These are phyloP conservation scores for Mermis nigrescens DNA, from an alignment of 2,888 invertebrate species.

Conservation along the genomic window DNA sequence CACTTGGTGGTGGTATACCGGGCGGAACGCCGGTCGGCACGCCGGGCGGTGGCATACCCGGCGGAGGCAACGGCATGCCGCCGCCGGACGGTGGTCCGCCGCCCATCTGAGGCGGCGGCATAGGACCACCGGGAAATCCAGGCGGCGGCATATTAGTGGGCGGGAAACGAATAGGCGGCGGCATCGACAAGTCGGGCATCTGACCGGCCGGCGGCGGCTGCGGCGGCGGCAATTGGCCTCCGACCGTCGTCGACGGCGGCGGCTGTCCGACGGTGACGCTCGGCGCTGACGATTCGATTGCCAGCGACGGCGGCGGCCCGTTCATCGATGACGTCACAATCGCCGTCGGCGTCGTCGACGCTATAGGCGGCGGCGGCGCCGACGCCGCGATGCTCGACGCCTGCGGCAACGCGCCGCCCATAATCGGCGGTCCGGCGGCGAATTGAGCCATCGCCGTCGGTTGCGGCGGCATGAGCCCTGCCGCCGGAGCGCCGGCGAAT, in stretches of 20 bases:
- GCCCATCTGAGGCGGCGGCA: background rate
- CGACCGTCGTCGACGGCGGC: background rate
- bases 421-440: too few species aligned
- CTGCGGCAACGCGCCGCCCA: too few species aligned
- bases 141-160: background rate
- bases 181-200: background rate
- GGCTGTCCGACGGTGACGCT: background rate
- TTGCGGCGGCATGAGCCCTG: background rate
- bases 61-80: constrained; percentile 11
- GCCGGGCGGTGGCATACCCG: constrained; percentile 13
- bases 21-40: background rate
- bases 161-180: background rate
- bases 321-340: background rate
- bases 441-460: background rate
- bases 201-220: background rate
- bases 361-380: background rate
- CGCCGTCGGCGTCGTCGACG: background rate
- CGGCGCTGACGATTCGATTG: background rate
- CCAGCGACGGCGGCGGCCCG: background rate
- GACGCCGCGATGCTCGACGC: too few species aligned
- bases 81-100: background rate
- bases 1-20: background rate
- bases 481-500: background rate
- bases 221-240: background rate
- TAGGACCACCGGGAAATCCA: background rate